Percentiles rank a stretch among this genome's conserved stretches.
Evolutionary conservation across 2,888 invertebrate species (phyloP).

Genomic region (Apotomis betuletana): DNA sequence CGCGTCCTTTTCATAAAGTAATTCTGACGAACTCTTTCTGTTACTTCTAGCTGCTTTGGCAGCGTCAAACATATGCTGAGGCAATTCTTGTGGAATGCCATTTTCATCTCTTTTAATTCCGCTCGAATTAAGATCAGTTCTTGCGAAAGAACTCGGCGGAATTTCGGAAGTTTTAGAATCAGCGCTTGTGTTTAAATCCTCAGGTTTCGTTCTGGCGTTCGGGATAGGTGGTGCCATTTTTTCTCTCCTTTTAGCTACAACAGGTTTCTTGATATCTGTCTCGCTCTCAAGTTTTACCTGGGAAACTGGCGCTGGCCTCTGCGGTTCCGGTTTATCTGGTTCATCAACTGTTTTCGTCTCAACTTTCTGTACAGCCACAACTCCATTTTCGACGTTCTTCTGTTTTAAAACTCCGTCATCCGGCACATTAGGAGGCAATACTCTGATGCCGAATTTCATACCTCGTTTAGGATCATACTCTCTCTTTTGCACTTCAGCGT

Average conservation of each 20-base stretch:
- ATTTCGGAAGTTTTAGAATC: slow-evolving; percentile 69
- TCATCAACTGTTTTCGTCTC: slow-evolving; percentile 72
- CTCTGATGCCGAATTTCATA: slow-evolving; percentile 87
- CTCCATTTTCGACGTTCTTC: slow-evolving; percentile 74
- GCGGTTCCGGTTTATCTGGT: slow-evolving; percentile 72
- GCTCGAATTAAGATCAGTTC: slow-evolving; percentile 81
- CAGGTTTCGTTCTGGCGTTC: slow-evolving; percentile 74
- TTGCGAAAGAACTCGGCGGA: slow-evolving; percentile 63
- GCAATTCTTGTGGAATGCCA: slow-evolving; percentile 87
- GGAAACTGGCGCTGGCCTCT: slow-evolving; percentile 61
- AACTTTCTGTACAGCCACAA: slow-evolving; percentile 62
- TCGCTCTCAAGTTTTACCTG: slow-evolving; percentile 82
- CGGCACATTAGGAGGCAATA: slow-evolving; percentile 84
- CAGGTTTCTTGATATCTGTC: slow-evolving; percentile 74
- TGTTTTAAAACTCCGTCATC: slow-evolving; percentile 79
- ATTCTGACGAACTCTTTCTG: slow-evolving; percentile 81
- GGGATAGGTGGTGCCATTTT: slow-evolving; percentile 80
- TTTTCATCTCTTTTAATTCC: slow-evolving; percentile 84
- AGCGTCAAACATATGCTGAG: slow-evolving; percentile 88
- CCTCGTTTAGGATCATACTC: slow-evolving; percentile 83
- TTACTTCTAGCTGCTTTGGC: slow-evolving; percentile 88
- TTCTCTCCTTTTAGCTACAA: slow-evolving; percentile 81
- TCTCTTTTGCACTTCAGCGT: slow-evolving; percentile 80
- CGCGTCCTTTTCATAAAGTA: slow-evolving; percentile 62
- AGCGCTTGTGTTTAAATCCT: slow-evolving; percentile 62